Evolutionary conservation across 2,113 vertebrate genomes (phyloP), one percentile per base, ranked within the genome.

Genomic region (Murina feae): DNA sequence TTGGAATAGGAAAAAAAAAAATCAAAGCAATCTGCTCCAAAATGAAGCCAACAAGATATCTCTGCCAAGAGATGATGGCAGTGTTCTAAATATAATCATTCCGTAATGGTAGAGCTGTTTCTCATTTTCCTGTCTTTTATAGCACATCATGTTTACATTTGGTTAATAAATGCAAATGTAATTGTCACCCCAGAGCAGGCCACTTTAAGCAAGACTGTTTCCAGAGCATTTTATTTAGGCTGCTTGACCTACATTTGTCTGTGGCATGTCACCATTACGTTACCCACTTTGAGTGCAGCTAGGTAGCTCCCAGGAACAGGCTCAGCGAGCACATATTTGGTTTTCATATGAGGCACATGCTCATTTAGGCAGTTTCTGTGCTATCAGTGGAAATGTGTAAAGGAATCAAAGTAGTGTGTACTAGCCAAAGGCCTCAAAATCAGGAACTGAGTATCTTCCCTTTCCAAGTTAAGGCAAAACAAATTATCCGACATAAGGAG

Each of bases 1-100:
- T 93, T 84, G 76, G 82, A 95, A 88, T 90, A 8, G 68, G 42
- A 75, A 17, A 10, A 51, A 23, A n/a, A 69, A 53, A 39, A 47
- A 86, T 71, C 72, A 95, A 90, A 95, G 92, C 90, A 97, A 96
- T 96, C 96, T 94, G 93, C 80, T 95, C 35, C n/a, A 66, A 86
- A 95, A 91, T 84, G 86, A 95, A 95, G 91, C 91, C 95, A 96
- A 92, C 65, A 72, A 82, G 42, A 39, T 69, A 80, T 65, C 86
- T 96, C 76, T 97, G 92, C 93, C 89, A 97, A 95, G 76, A 76
- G 66, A 86, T 90, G 89, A 94, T 91, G 83, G 21, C 58, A 89
- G 30, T 87, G 44, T 86, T 90, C 89, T 95, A 96, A 96, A 89
- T 72, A 92, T 80, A 89, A 80, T 90, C 74, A 89, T 89, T 35